Evolutionary conservation across 2,113 vertebrate species (phyloP).

Genomic region (Tragelaphus imberbis): DNA sequence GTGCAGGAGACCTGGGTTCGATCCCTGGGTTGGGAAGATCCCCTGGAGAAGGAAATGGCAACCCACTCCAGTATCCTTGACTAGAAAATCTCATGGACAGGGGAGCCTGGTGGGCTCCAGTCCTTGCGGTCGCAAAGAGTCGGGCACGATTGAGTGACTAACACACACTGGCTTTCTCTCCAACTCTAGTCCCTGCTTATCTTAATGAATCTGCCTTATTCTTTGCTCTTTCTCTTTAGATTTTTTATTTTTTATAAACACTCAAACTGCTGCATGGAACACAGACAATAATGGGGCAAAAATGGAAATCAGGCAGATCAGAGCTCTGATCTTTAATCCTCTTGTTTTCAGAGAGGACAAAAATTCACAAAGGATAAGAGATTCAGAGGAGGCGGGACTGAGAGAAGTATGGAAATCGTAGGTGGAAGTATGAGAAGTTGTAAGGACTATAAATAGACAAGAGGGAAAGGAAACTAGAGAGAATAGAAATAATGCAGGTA

Average conservation of each 20-base stretch:
- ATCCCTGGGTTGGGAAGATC: too few relatives aligned
- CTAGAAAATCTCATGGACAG: too few relatives aligned
- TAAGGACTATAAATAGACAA: not conserved
- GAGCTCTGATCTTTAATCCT: not conserved
- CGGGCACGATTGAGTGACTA: rapidly evolving
- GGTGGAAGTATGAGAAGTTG: not conserved
- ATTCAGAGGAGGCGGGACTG: not conserved
- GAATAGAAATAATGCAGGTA: not conserved
- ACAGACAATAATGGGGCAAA: not conserved
- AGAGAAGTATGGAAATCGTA: not conserved
- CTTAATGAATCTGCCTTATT: not conserved
- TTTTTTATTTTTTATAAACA: not conserved
- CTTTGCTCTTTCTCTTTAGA: not conserved
- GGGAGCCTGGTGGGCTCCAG: too few relatives aligned
- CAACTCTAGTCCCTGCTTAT: not conserved
- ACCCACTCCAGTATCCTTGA: too few relatives aligned
- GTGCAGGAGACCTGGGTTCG: too few relatives aligned
- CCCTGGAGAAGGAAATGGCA: too few relatives aligned
- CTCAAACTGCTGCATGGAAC: not conserved
- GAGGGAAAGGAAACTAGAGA: not conserved
- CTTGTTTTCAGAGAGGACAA: not conserved
- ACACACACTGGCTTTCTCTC: not conserved
- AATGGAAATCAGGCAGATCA: not conserved
- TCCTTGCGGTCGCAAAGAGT: too few relatives aligned
- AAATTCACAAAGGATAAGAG: not conserved